Evolutionary conservation across 1,140 invertebrate genomes (phyloP).

Genomic region (Drosophila sproati): DNA sequence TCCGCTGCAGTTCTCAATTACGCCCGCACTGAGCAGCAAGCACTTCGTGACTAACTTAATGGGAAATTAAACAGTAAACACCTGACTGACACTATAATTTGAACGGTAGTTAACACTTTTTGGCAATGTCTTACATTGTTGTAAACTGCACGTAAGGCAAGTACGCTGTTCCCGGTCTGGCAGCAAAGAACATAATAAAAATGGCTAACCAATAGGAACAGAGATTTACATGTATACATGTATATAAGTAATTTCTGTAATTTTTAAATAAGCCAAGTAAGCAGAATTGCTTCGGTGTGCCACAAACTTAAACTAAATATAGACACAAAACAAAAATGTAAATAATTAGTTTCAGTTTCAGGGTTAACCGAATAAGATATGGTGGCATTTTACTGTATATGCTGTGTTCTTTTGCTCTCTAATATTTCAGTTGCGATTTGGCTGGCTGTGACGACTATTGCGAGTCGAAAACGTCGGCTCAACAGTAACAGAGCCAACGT

Average conservation of each 20-base stretch:
- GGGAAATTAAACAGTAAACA: not conserved
- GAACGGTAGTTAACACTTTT: not conserved
- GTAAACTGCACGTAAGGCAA: too few species aligned
- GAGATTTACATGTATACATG: too few species aligned
- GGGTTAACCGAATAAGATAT: not conserved
- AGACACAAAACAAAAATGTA: not conserved
- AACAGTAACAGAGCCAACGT: not conserved
- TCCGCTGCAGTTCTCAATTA: constrained; percentile 5
- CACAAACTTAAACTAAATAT: not conserved
- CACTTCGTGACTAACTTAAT: not conserved
- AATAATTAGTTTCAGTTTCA: not conserved
- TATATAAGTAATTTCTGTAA: not conserved
- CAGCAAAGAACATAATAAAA: too few species aligned
- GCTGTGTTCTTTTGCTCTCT: constrained; percentile 9
- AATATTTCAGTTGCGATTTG: constrained; percentile 39
- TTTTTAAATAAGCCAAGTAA: not conserved
- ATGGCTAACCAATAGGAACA: too few species aligned
- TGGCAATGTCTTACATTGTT: too few species aligned
- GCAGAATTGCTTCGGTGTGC: not conserved
- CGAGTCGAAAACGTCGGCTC: not conserved
- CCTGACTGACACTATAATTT: not conserved
- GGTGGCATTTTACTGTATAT: constrained; percentile 1
- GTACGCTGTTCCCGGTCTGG: too few species aligned
- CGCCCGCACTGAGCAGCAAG: not conserved
- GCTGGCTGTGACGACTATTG: constrained; percentile 6